Percentiles rank a stretch among this genome's conserved stretches.
Evolutionary conservation across 1,140 invertebrate species (phyloP).

Genomic region (Psilanteris sp.): DNA sequence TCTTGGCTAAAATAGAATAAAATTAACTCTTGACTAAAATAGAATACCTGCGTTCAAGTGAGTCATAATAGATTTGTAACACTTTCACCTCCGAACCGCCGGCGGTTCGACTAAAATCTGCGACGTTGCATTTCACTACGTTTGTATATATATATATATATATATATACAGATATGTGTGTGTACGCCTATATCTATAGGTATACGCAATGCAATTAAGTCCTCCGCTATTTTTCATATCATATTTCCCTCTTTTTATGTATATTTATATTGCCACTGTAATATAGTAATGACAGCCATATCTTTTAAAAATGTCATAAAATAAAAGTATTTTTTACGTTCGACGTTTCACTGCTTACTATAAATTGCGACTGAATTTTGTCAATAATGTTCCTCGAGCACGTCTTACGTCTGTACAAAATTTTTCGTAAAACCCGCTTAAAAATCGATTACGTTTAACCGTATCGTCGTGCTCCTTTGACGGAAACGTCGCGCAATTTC

Average conservation of each 20-base stretch:
- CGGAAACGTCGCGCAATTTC: constrained; percentile 47
- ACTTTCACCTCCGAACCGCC: too few relatives aligned
- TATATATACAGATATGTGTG: too few relatives aligned
- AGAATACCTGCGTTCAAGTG: too few relatives aligned
- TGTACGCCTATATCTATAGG: not conserved
- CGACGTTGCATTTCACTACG: too few relatives aligned
- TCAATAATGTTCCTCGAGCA: constrained; percentile 34
- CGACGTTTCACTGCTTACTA: constrained; percentile 47
- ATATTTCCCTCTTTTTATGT: constrained; percentile 30
- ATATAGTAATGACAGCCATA: constrained; percentile 23
- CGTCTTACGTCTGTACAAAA: constrained; percentile 37
- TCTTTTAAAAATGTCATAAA: constrained; percentile 49
- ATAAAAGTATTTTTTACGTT: constrained; percentile 46
- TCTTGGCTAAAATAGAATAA: too few relatives aligned
- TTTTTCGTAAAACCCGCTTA: constrained; percentile 53
- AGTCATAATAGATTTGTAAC: too few relatives aligned
- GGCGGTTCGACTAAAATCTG: too few relatives aligned
- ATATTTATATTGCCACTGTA: constrained; percentile 41
- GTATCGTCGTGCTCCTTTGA: constrained; percentile 46
- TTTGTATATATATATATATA: too few relatives aligned
- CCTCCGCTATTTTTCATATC: constrained; percentile 25
- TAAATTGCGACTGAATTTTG: constrained; percentile 49
- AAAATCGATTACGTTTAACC: constrained; percentile 53
- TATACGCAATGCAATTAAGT: too few relatives aligned
- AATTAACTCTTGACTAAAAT: too few relatives aligned